Evolutionary conservation across 2,113 vertebrate genomes (phyloP).

Genomic region (Ictalurus punctatus): DNA sequence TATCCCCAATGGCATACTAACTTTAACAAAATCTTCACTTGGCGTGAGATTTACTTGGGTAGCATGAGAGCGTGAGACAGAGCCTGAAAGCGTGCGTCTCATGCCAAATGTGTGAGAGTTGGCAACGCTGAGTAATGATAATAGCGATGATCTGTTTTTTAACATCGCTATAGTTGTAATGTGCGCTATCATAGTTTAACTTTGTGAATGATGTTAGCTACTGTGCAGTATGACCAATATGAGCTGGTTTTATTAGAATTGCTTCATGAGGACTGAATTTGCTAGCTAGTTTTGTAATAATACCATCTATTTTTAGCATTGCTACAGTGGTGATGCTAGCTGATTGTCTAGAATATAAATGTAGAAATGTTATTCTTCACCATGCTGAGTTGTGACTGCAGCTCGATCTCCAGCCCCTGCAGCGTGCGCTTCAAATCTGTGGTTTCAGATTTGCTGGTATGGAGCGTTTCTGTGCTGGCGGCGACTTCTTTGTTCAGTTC

Average conservation of each 20-base stretch:
- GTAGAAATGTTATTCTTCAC: conserved; percentile 43
- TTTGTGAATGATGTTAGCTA: neutral
- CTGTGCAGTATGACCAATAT: neutral
- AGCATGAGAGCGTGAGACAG: too few species aligned
- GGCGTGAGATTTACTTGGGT: too few species aligned
- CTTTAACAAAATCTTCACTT: too few species aligned
- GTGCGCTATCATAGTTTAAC: neutral
- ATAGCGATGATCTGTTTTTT: too few species aligned
- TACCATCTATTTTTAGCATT: neutral
- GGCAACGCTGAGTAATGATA: too few species aligned
- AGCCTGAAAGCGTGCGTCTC: too few species aligned
- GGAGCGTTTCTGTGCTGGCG: conserved; percentile 69
- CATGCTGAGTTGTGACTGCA: conserved; percentile 80
- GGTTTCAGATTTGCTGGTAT: conserved; percentile 72
- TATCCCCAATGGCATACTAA: too few species aligned
- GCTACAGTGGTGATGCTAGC: neutral
- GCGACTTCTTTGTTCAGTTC: conserved; percentile 75
- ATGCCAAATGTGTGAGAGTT: too few species aligned
- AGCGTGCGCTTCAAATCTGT: conserved; percentile 71
- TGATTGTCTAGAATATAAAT: neutral
- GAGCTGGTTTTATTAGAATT: neutral
- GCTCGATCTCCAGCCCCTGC: conserved; percentile 80
- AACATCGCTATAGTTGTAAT: neutral
- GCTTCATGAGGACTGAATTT: neutral
- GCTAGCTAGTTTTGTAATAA: neutral